phyloP scores from a whole-genome alignment of 2,113 vertebrate genomes.

The Calyptomena viridis region DNA sequence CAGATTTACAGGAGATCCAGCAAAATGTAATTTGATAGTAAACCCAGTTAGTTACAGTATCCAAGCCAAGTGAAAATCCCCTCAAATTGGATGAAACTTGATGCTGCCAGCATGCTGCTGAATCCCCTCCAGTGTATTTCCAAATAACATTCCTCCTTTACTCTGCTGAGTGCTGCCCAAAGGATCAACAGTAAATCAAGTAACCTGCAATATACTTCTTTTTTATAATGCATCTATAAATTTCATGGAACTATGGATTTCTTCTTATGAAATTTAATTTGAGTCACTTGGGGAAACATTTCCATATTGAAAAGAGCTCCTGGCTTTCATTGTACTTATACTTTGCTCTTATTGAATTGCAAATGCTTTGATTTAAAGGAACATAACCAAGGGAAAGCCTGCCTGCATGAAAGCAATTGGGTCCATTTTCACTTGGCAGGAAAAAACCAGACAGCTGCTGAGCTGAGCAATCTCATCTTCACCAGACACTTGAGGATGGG shows the following conservation, averaged over 20 bases:
- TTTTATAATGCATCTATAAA: background rate
- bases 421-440: slow-evolving; percentile 31
- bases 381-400: background rate
- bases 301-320: slow-evolving; percentile 27
- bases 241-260: slow-evolving; percentile 33
- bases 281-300: background rate
- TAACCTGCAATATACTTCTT: background rate
- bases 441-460: background rate
- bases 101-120: background rate
- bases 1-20: slow-evolving; percentile 6
- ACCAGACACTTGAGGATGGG: background rate
- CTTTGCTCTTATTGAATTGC: background rate
- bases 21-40: slow-evolving; percentile 14
- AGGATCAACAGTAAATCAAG: slow-evolving; percentile 46
- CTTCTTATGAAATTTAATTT: slow-evolving; percentile 40
- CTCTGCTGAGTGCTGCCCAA: background rate
- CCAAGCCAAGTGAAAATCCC: slow-evolving; percentile 29
- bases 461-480: background rate
- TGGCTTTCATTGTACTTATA: slow-evolving; percentile 6
- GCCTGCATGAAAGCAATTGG: background rate
- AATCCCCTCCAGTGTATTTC: slow-evolving; percentile 28
- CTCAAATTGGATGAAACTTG: slow-evolving; percentile 50
- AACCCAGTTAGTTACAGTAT: slow-evolving; percentile 11
- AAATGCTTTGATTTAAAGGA: slow-evolving; percentile 34
- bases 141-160: slow-evolving; percentile 38